Conservation (phyloP, 2,888 invertebrate genomes). For the Yponomeuta evonymella region DNA sequence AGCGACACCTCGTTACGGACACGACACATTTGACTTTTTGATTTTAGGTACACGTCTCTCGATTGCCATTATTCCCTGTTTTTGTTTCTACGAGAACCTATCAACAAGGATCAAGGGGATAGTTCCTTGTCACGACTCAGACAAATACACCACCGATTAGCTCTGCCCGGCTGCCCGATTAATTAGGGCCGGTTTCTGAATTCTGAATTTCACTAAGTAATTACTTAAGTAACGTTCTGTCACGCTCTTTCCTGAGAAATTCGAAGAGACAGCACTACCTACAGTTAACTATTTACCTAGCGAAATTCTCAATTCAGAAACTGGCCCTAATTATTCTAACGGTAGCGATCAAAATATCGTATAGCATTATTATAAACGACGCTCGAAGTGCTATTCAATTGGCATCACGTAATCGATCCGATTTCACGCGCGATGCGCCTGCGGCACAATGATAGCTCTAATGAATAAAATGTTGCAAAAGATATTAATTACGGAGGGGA, state of each 20-base stretch:
- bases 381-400: constrained; percentile 44
- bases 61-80: constrained; percentile 7
- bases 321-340: constrained; percentile 26
- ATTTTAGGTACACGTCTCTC: constrained; percentile 23
- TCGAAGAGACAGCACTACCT: too few species aligned
- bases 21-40: constrained; percentile 25
- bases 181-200: constrained; percentile 8
- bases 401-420: constrained; percentile 53
- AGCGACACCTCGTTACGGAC: constrained; percentile 30
- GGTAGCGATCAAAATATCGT: constrained; percentile 39
- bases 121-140: not conserved
- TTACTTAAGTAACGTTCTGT: too few species aligned
- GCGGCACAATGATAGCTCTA: constrained; percentile 53
- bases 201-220: too few species aligned
- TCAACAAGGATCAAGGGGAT: not conserved
- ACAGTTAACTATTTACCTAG: too few species aligned
- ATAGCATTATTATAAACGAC: constrained; percentile 38
- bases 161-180: constrained; percentile 23
- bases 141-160: not conserved
- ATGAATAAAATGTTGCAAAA: constrained; percentile 65
- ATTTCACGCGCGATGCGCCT: constrained; percentile 50
- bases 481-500: constrained; percentile 43
- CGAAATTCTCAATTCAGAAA: too few species aligned
- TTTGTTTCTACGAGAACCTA: constrained; percentile 6
- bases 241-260: too few species aligned